Conservation (phyloP, 2,888 invertebrate genomes). For the Acanthosepion pharaonis region DNA sequence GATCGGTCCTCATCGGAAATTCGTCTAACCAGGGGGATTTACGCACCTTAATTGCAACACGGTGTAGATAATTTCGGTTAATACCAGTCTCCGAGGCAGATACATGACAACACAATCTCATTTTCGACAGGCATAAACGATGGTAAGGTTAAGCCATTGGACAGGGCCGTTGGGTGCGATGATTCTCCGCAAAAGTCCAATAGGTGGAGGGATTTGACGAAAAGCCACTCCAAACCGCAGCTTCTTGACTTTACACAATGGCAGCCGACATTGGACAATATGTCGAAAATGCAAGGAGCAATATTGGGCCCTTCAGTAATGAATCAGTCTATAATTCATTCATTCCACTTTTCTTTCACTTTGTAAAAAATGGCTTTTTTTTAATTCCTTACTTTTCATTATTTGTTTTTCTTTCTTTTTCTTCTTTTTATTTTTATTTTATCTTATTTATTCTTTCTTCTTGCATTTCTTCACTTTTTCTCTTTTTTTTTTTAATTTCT, state of each 20-base stretch:
- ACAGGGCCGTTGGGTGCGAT: constrained; percentile 17
- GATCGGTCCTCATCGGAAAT: constrained; percentile 16
- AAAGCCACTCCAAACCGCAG: not conserved
- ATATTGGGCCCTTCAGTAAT: not conserved
- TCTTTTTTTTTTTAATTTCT: not conserved
- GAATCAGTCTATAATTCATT: not conserved
- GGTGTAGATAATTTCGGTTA: not conserved
- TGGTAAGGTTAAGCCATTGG: not conserved
- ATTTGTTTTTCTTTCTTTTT: not conserved
- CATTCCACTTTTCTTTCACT: not conserved
- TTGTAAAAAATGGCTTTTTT: not conserved
- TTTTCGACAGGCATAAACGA: constrained; percentile 8
- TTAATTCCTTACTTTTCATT: not conserved
- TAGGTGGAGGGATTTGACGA: not conserved
- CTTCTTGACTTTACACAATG: not conserved
- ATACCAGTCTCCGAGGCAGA: not conserved
- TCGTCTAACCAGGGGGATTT: not conserved
- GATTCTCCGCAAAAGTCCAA: not conserved
- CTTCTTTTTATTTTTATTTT: not conserved
- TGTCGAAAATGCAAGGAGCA: not conserved
- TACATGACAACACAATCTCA: constrained; percentile 33
- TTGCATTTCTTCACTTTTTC: not conserved
- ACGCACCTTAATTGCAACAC: constrained; percentile 33
- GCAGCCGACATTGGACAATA: too few relatives aligned
- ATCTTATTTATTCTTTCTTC: not conserved